phyloP scores from a whole-genome alignment of 2,113 vertebrate genomes.

The Tretioscincus oriximinensis region DNA sequence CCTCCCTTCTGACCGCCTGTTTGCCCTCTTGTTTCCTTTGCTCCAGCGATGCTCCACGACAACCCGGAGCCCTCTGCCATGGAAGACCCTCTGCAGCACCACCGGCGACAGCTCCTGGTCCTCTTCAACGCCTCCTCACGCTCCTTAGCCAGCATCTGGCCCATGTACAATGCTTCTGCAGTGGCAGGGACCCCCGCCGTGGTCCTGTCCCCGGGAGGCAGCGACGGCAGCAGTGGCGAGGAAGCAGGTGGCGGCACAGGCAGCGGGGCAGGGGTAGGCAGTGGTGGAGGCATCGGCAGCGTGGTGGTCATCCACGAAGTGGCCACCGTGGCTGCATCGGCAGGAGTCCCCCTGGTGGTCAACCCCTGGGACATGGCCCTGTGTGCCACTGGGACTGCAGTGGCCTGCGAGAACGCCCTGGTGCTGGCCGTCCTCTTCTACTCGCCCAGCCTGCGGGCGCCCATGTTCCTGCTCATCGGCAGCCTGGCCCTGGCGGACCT shows the following conservation, averaged over 20 bases:
- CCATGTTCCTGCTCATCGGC: constrained; percentile 87
- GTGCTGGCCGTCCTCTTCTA: constrained; percentile 89
- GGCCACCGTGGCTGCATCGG: background rate
- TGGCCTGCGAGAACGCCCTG: constrained; percentile 88
- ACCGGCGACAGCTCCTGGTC: constrained; percentile 33
- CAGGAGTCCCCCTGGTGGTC: constrained; percentile 42
- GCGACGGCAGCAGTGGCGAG: background rate
- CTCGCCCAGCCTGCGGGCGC: constrained; percentile 82
- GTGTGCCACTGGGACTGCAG: constrained; percentile 86
- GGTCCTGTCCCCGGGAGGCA: constrained; percentile 37
- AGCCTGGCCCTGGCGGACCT: constrained; percentile 84
- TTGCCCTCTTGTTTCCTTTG: background rate
- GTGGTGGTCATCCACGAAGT: constrained; percentile 51
- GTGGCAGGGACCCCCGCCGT: constrained; percentile 48
- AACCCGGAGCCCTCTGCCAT: constrained; percentile 53
- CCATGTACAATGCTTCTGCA: constrained; percentile 58
- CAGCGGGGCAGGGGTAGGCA: constrained; percentile 84
- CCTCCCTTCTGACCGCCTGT: background rate
- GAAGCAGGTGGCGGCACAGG: constrained; percentile 84
- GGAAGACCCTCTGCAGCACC: constrained; percentile 37
- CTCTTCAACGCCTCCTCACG: constrained; percentile 16
- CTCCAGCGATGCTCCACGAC: constrained; percentile 79
- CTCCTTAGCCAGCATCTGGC: constrained; percentile 33
- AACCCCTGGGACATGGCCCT: constrained; percentile 89
- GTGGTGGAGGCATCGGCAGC: constrained; percentile 50